Percentiles rank a stretch among this genome's conserved stretches.
phyloP scores from a whole-genome alignment of 2,113 vertebrate genomes.

The Mola mola region DNA sequence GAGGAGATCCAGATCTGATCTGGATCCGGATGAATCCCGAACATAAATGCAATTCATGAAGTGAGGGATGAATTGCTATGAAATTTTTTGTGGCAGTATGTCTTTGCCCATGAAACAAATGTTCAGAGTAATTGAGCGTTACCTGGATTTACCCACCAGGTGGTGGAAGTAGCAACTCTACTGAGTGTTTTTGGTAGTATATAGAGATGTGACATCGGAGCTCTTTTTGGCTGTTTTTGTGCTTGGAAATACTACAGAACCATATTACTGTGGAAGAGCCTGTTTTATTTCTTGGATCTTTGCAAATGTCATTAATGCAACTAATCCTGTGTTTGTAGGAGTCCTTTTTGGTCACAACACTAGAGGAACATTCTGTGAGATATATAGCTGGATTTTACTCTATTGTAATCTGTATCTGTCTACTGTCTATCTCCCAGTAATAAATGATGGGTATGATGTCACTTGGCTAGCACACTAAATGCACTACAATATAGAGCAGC shows the following conservation, averaged over 20 bases:
- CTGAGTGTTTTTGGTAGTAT: too few species aligned
- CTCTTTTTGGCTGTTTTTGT: neutral
- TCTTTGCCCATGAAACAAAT: too few species aligned
- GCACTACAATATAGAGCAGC: slow-evolving; percentile 16
- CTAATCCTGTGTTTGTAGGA: slow-evolving; percentile 4
- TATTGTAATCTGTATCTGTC: too few species aligned
- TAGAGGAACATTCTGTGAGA: slow-evolving; percentile 36
- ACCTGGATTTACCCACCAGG: too few species aligned
- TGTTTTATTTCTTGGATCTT: neutral
- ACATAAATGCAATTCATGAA: too few species aligned
- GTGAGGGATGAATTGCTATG: too few species aligned
- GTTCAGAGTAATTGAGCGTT: too few species aligned
- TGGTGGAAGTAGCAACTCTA: too few species aligned
- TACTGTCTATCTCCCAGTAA: slow-evolving; percentile 19
- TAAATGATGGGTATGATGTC: slow-evolving; percentile 46
- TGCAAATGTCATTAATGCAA: neutral
- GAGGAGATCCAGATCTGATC: too few species aligned
- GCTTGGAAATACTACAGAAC: neutral
- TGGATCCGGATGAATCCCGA: too few species aligned
- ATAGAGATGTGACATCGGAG: too few species aligned
- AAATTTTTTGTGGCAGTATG: too few species aligned
- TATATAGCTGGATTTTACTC: slow-evolving; percentile 19
- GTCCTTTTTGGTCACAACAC: neutral
- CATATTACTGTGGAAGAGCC: neutral
- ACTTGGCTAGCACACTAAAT: slow-evolving; percentile 42